These are phyloP conservation scores for Uria aalge DNA, from an alignment of 2,113 vertebrate genomes.

Conservation along the genomic window DNA sequence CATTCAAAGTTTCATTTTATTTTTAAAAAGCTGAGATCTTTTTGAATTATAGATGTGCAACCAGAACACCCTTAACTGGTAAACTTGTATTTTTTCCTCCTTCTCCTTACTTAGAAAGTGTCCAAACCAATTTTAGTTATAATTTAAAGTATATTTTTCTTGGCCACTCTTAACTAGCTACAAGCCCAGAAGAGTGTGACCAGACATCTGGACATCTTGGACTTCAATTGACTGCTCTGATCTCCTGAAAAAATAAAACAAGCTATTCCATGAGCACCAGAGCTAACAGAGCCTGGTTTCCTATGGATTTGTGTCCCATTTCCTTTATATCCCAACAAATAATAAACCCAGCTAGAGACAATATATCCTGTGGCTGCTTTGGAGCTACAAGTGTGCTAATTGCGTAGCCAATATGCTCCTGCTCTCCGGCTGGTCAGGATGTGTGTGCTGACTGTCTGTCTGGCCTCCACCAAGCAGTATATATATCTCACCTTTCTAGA, in stretches of 20 bases:
- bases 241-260: conserved; percentile 57
- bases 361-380: conserved; percentile 46
- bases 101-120: not conserved
- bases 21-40: conserved; percentile 26
- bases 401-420: not conserved
- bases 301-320: conserved; percentile 62
- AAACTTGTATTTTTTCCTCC: conserved; percentile 25
- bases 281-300: conserved; percentile 52
- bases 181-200: conserved; percentile 55
- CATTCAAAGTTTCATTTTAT: conserved; percentile 36
- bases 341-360: conserved; percentile 63
- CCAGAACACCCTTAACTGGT: not conserved
- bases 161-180: conserved; percentile 52
- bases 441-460: conserved; percentile 33
- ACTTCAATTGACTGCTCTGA: conserved; percentile 61
- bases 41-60: conserved; percentile 18
- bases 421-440: not conserved
- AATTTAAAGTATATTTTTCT: conserved; percentile 57
- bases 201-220: conserved; percentile 69
- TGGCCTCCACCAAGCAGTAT: not conserved
- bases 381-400: conserved; percentile 19
- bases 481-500: not conserved
- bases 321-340: conserved; percentile 60
- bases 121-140: conserved; percentile 17
- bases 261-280: conserved; percentile 42